phyloP scores from a whole-genome alignment of 2,113 vertebrate species.

The Gadus macrocephalus region DNA sequence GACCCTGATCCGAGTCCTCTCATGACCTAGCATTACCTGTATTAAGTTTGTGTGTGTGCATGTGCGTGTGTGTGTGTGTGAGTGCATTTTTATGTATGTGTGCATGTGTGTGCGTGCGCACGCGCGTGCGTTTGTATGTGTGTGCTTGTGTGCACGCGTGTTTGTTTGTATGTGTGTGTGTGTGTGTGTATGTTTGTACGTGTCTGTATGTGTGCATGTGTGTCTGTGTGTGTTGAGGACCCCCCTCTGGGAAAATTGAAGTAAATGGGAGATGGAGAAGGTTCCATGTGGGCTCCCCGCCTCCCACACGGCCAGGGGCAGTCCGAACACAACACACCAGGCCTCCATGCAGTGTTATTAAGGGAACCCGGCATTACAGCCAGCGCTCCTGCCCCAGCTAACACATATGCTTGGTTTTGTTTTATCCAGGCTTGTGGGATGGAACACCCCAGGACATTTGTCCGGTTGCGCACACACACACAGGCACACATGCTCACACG shows the following conservation, averaged over 20 bases:
- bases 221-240: background rate
- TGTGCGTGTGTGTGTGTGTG: background rate
- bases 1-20: too few species aligned
- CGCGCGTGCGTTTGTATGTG: background rate
- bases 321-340: too few species aligned
- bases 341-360: background rate
- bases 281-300: background rate
- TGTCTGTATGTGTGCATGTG: background rate
- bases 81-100: background rate
- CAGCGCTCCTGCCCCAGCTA: background rate
- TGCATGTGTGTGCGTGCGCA: background rate
- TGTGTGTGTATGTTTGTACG: background rate
- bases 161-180: background rate
- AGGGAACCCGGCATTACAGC: background rate
- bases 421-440: background rate
- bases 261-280: constrained; percentile 1
- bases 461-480: background rate
- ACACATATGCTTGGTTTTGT: background rate
- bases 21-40: too few species aligned
- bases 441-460: too few species aligned
- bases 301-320: too few species aligned
- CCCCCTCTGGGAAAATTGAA: background rate
- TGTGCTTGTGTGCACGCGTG: background rate
- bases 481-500: background rate
- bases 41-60: background rate